Evolutionary conservation across 2,113 vertebrate species (phyloP).

Genomic region (Hippocampus guttulatus): DNA sequence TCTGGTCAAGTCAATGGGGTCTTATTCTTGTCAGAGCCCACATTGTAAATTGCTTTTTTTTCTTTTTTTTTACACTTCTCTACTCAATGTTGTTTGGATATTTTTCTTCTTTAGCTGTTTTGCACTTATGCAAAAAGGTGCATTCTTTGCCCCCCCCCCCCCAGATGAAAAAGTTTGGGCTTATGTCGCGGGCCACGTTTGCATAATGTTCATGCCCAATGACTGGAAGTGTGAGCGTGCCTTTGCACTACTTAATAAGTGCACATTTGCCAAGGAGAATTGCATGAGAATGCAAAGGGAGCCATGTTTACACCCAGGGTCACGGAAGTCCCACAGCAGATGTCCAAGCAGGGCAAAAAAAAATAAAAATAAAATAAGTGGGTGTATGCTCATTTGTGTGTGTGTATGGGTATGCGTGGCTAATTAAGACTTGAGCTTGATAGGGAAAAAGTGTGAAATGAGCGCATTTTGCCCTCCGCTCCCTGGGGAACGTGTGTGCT

Average conservation of each 20-base stretch:
- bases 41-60: no score
- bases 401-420: neutral
- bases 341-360: slow-evolving; percentile 48
- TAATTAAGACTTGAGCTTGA: slow-evolving; percentile 15
- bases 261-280: slow-evolving; percentile 9
- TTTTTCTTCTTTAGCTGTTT: neutral
- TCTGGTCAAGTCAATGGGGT: no score
- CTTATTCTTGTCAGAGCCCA: no score
- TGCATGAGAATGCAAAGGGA: neutral
- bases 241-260: slow-evolving; percentile 6
- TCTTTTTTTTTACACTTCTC: no score
- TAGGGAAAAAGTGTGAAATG: slow-evolving; percentile 25
- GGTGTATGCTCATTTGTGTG: neutral
- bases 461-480: slow-evolving; percentile 44
- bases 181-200: neutral
- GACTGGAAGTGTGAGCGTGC: neutral
- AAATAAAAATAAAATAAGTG: slow-evolving; percentile 14
- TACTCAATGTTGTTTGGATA: no score
- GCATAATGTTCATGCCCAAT: neutral
- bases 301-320: slow-evolving; percentile 52
- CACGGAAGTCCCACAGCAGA: slow-evolving; percentile 53
- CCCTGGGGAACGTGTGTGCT: slow-evolving; percentile 62
- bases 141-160: neutral
- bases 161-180: neutral
- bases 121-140: neutral